Percentiles rank a stretch among this genome's conserved stretches.
Evolutionary conservation across 2,797 vertebrate genomes (phyloP).

Genomic region (Bryconaethiops microstoma): DNA sequence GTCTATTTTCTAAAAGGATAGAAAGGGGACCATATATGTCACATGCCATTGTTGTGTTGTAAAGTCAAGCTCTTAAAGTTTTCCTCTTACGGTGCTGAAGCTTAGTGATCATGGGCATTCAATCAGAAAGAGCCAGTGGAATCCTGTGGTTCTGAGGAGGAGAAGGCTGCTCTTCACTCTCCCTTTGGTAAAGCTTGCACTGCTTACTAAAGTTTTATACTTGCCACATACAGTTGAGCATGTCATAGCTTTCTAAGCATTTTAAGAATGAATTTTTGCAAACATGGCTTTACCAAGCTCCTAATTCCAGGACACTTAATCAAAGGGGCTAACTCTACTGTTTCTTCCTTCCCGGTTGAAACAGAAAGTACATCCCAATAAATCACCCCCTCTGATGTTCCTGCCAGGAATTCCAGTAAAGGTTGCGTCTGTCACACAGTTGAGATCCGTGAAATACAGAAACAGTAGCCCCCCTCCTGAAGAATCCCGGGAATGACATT

Average conservation of each 20-base stretch:
- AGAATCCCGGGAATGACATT: slow-evolving; percentile 83
- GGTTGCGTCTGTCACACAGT: slow-evolving; percentile 67
- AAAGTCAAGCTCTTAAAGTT: not conserved
- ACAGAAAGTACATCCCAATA: slow-evolving; percentile 73
- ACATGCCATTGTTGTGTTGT: not conserved
- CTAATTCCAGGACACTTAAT: slow-evolving; percentile 38
- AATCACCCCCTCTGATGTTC: slow-evolving; percentile 74
- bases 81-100: not conserved
- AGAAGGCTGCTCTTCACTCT: not conserved
- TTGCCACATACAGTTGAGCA: slow-evolving; percentile 20
- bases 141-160: not conserved
- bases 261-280: slow-evolving; percentile 29
- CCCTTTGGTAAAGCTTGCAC: not conserved
- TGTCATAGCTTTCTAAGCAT: slow-evolving; percentile 21
- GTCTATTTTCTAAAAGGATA: not conserved
- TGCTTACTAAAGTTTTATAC: not conserved
- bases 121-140: not conserved
- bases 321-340: slow-evolving; percentile 9
- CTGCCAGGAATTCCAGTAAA: slow-evolving; percentile 66
- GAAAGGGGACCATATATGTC: not conserved
- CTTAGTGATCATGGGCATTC: not conserved
- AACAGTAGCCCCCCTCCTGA: slow-evolving; percentile 74
- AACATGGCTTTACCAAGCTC: slow-evolving; percentile 30
- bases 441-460: slow-evolving; percentile 75
- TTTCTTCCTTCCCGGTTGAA: slow-evolving; percentile 33